Conservation (phyloP, 2,113 vertebrate genomes). For the Holacanthus passer region DNA sequence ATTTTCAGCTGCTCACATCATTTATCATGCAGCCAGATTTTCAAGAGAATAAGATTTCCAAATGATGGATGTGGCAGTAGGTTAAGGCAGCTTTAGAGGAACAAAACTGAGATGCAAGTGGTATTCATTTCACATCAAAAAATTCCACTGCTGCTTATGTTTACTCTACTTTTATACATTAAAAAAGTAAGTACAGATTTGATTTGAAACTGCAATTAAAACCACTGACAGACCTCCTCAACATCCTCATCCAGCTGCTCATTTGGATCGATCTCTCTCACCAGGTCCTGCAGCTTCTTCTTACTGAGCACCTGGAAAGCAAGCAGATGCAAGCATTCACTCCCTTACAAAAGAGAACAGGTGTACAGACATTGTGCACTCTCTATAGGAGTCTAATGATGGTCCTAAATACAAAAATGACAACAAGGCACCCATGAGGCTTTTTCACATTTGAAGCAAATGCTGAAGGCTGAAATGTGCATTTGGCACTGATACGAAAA, state of each 20-base stretch:
- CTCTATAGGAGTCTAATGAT: background rate
- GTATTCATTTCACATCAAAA: background rate
- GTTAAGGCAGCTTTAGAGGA: background rate
- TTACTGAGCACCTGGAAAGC: slow-evolving; percentile 92
- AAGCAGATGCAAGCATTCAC: background rate
- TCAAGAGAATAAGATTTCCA: slow-evolving; percentile 18
- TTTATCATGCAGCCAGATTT: slow-evolving; percentile 29
- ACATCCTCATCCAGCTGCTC: slow-evolving; percentile 99
- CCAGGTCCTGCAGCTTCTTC: slow-evolving; percentile 98
- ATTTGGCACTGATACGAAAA: background rate
- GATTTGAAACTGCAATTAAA: background rate
- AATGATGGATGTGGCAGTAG: slow-evolving; percentile 33
- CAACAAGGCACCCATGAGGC: background rate
- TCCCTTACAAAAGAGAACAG: background rate
- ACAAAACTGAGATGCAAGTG: background rate
- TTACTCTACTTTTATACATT: background rate
- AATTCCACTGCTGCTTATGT: too few species aligned
- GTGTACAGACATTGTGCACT: background rate
- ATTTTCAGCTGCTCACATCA: slow-evolving; percentile 21
- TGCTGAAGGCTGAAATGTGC: too few species aligned
- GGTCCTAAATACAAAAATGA: background rate
- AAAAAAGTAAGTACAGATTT: background rate
- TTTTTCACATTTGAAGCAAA: background rate
- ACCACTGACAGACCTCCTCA: slow-evolving; percentile 89
- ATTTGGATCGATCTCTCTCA: slow-evolving; percentile 97